Base-by-base conservation (phyloP, 2,113 vertebrate genomes). In the Semnornis frantzii region DNA sequence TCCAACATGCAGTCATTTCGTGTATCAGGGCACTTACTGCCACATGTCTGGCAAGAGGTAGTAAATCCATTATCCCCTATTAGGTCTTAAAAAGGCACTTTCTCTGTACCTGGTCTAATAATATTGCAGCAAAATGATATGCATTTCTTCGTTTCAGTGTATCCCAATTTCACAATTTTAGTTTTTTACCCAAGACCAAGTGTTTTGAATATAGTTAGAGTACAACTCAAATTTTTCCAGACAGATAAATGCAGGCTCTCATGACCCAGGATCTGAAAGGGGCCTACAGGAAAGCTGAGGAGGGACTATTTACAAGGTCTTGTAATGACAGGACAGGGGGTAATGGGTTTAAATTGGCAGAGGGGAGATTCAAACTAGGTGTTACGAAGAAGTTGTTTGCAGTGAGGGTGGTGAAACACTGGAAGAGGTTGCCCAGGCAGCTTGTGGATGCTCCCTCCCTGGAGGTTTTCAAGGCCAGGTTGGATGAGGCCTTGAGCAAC, bases 1-100 rank as follows among this genome's bases (percentile, higher is more conserved):
- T 25, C 42, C 44, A 59, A 31, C 0, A 3, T 5, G 25, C 1
- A 1, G 46, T 37, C 7, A 0, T 34, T 79, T 37, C 24, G 24
- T 28, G 27, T n/a, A 31, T 52, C 33, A 34, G 14, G 39, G 25
- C 39, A 66, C 71, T 13, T 19, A 66, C 14, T 75, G 39, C 62
- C 60, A 66, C 1, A 0, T 12, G 25, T 14, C 55, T 33, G 30
- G 33, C 72, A 75, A 68, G 42, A 63, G 50, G 58, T 3, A 74
- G 46, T 24, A 83, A 94, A 91, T 39, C 50, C 33, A 76, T 34
- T 25, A 37, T 7, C 48, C 27, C 37, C 42, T 1, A 1, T 27
- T 18, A 87, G 31, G 34, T 34, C 21, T 66, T 28, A 12, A 12
- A 34, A 62, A 79, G 27, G 54, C 8, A 23, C 10, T 20, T 6